phyloP scores from a whole-genome alignment of 2,113 vertebrate genomes.

The Lasiurus borealis region DNA sequence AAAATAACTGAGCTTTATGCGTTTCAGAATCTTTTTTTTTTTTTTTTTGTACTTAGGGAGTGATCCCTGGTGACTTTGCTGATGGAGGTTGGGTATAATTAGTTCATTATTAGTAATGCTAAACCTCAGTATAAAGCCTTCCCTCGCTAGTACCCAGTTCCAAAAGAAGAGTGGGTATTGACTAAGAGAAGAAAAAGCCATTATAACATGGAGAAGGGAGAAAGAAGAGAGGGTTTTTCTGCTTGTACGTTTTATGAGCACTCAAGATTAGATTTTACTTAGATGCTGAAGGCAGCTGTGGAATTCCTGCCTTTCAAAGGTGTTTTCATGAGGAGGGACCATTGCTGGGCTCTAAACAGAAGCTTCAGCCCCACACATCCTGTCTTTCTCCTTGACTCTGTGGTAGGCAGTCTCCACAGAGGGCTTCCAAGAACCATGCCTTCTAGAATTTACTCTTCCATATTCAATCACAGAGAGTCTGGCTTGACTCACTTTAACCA shows the following conservation, averaged over 20 bases:
- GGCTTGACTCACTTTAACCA: conserved; percentile 2
- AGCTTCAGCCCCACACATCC: background rate
- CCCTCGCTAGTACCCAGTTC: background rate
- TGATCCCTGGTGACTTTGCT: conserved; percentile 2
- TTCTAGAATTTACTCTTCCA: background rate
- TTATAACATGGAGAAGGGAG: background rate
- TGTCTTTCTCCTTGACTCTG: background rate
- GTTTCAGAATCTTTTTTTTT: conserved; percentile 45
- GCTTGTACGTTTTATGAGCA: background rate
- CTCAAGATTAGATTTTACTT: background rate
- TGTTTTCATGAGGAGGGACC: background rate
- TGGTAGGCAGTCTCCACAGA: background rate
- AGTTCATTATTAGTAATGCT: conserved; percentile 13
- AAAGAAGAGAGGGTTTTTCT: conserved; percentile 22
- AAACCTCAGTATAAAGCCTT: conserved; percentile 11
- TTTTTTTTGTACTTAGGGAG: background rate
- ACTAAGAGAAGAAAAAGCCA: conserved; percentile 35
- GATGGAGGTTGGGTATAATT: conserved; percentile 15
- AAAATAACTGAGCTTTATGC: conserved; percentile 49
- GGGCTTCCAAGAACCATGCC: background rate
- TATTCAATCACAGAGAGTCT: background rate
- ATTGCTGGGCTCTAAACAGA: background rate
- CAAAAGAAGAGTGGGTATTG: conserved; percentile 41
- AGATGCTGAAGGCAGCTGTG: background rate
- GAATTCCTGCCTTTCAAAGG: background rate